These are phyloP conservation scores for Hycleus cichorii DNA, from an alignment of 1,140 invertebrate species.

Conservation along the genomic window DNA sequence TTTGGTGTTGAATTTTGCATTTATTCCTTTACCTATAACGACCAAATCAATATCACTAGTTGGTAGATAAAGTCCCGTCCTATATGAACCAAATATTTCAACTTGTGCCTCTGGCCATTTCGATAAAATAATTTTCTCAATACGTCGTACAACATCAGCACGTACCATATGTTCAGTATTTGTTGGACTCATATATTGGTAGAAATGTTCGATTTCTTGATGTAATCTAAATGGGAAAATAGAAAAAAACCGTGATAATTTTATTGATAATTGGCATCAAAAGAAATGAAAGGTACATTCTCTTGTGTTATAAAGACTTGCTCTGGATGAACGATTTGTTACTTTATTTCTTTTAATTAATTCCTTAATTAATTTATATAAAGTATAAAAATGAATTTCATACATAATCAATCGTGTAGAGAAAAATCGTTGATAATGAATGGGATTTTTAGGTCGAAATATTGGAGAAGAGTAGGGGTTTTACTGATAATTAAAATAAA, in stretches of 20 bases:
- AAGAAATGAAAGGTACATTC: neutral
- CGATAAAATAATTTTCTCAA: slow-evolving; percentile 76
- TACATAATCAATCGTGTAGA: neutral
- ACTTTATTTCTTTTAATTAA: no score
- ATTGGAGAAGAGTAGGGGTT: neutral
- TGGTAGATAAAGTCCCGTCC: slow-evolving; percentile 90
- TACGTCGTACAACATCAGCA: slow-evolving; percentile 77
- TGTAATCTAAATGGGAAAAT: slow-evolving; percentile 63
- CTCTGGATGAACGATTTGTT: no score
- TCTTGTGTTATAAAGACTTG: no score
- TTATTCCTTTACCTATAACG: slow-evolving; percentile 67
- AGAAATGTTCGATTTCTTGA: slow-evolving; percentile 96
- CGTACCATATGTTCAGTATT: slow-evolving; percentile 81
- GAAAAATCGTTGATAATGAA: slow-evolving; percentile 7
- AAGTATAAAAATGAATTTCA: no score
- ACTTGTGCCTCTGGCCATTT: slow-evolving; percentile 88
- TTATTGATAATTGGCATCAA: neutral
- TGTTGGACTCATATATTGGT: slow-evolving; percentile 86
- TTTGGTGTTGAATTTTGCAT: neutral
- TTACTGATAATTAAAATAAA: neutral
- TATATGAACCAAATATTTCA: slow-evolving; percentile 93
- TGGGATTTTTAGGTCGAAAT: slow-evolving; percentile 3
- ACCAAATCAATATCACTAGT: slow-evolving; percentile 98
- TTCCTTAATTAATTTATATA: no score
- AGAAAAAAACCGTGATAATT: slow-evolving; percentile 4